These are phyloP conservation scores for Microtus californicus DNA, from an alignment of 2,797 vertebrate species.

Conservation along the genomic window DNA sequence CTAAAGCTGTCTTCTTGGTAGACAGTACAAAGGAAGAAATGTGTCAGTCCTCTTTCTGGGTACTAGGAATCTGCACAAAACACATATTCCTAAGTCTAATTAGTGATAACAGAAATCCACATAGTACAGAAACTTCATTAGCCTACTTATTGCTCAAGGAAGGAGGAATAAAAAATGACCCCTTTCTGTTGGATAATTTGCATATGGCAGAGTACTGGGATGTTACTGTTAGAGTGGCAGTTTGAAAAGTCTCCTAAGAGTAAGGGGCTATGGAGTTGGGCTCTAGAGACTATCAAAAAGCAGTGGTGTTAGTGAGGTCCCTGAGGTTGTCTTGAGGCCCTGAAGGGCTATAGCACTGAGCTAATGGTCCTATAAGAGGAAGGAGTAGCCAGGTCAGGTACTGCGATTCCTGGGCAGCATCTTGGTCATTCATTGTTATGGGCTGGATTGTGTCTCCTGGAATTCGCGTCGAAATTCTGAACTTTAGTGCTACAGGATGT, in stretches of 20 bases:
- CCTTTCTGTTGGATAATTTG: not conserved
- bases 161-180: no score
- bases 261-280: not conserved
- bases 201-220: not conserved
- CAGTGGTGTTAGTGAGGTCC: not conserved
- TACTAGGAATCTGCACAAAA: not conserved
- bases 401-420: not conserved
- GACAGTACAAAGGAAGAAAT: not conserved
- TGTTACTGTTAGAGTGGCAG: not conserved
- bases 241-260: not conserved
- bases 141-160: not conserved
- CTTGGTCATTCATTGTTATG: not conserved
- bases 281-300: not conserved
- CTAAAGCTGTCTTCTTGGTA: not conserved
- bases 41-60: not conserved
- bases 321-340: not conserved
- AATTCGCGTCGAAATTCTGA: not conserved
- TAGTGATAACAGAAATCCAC: not conserved
- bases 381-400: not conserved
- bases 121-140: not conserved
- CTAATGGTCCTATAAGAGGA: no score
- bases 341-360: no score
- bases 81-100: not conserved
- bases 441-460: not conserved
- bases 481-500: not conserved